Percentiles rank a stretch among this genome's conserved stretches.
Conservation (phyloP, 1,140 invertebrate species). For the Aphidius ervi region DNA sequence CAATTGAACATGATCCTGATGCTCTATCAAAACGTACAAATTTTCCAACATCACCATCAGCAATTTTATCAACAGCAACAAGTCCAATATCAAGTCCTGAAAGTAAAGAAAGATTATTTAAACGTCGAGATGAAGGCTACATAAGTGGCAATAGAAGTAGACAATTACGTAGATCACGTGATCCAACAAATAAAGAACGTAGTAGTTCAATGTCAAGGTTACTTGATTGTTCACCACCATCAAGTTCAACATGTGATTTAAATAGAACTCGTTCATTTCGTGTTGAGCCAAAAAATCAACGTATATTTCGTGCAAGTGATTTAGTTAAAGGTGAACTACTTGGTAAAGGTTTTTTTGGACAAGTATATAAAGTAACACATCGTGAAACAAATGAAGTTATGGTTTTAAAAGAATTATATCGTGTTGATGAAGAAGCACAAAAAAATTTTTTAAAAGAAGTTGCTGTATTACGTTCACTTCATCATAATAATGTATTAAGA, state of each 20-base stretch:
- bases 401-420: slow-evolving; percentile 91
- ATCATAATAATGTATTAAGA: slow-evolving; percentile 84
- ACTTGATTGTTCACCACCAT: slow-evolving; percentile 61
- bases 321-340: slow-evolving; percentile 83
- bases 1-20: slow-evolving; percentile 85
- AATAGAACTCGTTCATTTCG: slow-evolving; percentile 84
- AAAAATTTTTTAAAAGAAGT: slow-evolving; percentile 92
- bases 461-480: slow-evolving; percentile 79
- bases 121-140: slow-evolving; percentile 64
- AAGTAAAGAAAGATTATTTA: slow-evolving; percentile 64
- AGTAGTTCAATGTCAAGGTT: slow-evolving; percentile 82
- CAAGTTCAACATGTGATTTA: slow-evolving; percentile 61
- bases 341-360: slow-evolving; percentile 91
- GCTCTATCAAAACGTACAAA: slow-evolving; percentile 55
- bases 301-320: slow-evolving; percentile 86
- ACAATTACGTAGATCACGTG: slow-evolving; percentile 55
- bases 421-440: slow-evolving; percentile 90
- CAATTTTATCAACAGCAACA: slow-evolving; percentile 41
- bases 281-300: slow-evolving; percentile 72
- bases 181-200: slow-evolving; percentile 67
- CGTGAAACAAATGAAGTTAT: slow-evolving; percentile 86
- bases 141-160: slow-evolving; percentile 55
- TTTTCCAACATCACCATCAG: slow-evolving; percentile 45
- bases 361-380: slow-evolving; percentile 87
- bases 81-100: slow-evolving; percentile 49